These are phyloP conservation scores for Cheilosia variabilis DNA, from an alignment of 2,888 invertebrate species.

Conservation along the genomic window DNA sequence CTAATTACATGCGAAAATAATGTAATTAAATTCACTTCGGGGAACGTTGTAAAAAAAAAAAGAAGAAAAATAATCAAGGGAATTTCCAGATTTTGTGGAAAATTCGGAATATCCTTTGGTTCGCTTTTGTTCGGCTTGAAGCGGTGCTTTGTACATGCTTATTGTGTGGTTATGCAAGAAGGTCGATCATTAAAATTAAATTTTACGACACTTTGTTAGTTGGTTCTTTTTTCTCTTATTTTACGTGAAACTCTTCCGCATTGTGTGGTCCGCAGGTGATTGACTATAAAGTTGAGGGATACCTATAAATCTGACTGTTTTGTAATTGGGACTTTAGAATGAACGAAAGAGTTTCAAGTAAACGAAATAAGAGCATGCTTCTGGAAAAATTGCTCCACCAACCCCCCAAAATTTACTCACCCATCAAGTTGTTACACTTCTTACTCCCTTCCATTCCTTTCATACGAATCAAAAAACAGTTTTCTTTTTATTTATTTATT, in stretches of 20 bases:
- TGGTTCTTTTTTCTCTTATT: too few species aligned
- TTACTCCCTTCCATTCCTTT: not conserved
- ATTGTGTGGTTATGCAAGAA: not conserved
- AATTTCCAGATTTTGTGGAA: constrained; percentile 19
- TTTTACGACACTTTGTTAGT: not conserved
- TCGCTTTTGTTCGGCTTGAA: not conserved
- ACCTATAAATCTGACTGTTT: too few species aligned
- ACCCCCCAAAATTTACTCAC: too few species aligned
- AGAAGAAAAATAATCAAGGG: constrained; percentile 38
- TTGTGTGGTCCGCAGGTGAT: too few species aligned
- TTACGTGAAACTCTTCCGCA: too few species aligned
- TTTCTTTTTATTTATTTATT: constrained; percentile 25
- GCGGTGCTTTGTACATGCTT: constrained; percentile 2
- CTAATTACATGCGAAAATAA: constrained; percentile 41
- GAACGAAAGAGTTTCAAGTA: too few species aligned
- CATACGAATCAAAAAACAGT: not conserved
- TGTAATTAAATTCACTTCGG: constrained; percentile 62
- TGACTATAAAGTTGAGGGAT: too few species aligned
- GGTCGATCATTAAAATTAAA: not conserved
- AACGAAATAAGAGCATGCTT: too few species aligned
- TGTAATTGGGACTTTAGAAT: too few species aligned
- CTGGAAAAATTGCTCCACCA: too few species aligned
- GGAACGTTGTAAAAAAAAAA: constrained; percentile 5
- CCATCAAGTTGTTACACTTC: too few species aligned
- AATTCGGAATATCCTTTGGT: constrained; percentile 8